phyloP scores from a whole-genome alignment of 1,140 invertebrate species.

The Saccostrea glomerata region DNA sequence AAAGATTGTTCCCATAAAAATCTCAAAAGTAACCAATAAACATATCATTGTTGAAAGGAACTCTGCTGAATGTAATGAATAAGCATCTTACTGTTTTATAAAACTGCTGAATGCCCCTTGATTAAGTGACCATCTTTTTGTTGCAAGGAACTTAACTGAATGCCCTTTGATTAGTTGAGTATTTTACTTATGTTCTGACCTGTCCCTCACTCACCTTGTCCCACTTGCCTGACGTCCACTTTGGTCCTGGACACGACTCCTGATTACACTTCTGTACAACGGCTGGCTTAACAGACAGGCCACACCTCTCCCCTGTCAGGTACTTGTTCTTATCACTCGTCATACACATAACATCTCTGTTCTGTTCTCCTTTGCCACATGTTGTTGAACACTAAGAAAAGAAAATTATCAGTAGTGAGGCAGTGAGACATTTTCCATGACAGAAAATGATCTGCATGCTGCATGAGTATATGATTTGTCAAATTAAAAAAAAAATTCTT shows the following conservation, averaged over 20 bases:
- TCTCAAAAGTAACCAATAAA: too few relatives aligned
- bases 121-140: too few relatives aligned
- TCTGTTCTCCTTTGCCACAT: conserved; percentile 88
- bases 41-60: too few relatives aligned
- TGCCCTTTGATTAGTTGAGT: background rate
- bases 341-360: conserved; percentile 84
- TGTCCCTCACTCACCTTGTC: conserved; percentile 78
- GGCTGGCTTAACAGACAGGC: conserved; percentile 78
- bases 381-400: conserved; percentile 86
- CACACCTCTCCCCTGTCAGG: conserved; percentile 78
- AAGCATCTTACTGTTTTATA: too few relatives aligned
- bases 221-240: conserved; percentile 83
- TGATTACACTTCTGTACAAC: conserved; percentile 80
- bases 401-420: background rate
- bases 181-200: background rate
- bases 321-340: conserved; percentile 64
- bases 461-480: too few relatives aligned
- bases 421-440: too few relatives aligned
- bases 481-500: too few relatives aligned
- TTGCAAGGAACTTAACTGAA: too few relatives aligned
- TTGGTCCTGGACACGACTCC: conserved; percentile 82
- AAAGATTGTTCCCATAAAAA: too few relatives aligned
- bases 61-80: too few relatives aligned
- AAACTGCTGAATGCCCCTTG: too few relatives aligned
- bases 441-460: too few relatives aligned